Evolutionary conservation across 2,113 vertebrate genomes (phyloP).

Genomic region (Scortum barcoo): DNA sequence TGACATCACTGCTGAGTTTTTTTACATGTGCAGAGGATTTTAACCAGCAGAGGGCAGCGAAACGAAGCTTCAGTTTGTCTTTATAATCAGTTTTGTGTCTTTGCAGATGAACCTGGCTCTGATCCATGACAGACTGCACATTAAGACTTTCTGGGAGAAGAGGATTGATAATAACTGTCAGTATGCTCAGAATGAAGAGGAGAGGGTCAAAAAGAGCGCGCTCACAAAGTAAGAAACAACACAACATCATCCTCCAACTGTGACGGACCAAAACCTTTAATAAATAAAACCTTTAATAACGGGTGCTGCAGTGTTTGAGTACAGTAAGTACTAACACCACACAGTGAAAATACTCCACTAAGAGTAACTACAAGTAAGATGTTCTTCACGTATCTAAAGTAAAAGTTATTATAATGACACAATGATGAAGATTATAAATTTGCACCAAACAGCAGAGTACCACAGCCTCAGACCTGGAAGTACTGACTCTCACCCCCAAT

Average conservation of each 20-base stretch:
- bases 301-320: too few relatives aligned
- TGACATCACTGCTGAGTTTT: neutral
- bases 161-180: conserved; percentile 66
- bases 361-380: too few relatives aligned
- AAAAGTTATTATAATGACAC: too few relatives aligned
- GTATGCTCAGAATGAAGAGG: conserved; percentile 63
- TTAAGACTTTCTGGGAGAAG: conserved; percentile 83
- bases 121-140: conserved; percentile 80
- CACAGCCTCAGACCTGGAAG: too few relatives aligned
- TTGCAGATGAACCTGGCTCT: conserved; percentile 81
- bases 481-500: too few relatives aligned
- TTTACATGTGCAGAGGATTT: neutral
- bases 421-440: too few relatives aligned
- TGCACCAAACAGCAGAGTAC: too few relatives aligned
- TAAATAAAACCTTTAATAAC: too few relatives aligned
- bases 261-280: too few relatives aligned
- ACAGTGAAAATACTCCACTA: too few relatives aligned
- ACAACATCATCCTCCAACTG: neutral
- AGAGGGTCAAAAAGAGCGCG: conserved; percentile 75
- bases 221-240: conserved; percentile 73
- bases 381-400: too few relatives aligned
- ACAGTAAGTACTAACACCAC: too few relatives aligned
- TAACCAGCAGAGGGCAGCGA: neutral
- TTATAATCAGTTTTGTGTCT: neutral
- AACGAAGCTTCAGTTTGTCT: neutral